Conservation (phyloP, 1,140 invertebrate species). For the Pseudomyrmex dendroicus region DNA sequence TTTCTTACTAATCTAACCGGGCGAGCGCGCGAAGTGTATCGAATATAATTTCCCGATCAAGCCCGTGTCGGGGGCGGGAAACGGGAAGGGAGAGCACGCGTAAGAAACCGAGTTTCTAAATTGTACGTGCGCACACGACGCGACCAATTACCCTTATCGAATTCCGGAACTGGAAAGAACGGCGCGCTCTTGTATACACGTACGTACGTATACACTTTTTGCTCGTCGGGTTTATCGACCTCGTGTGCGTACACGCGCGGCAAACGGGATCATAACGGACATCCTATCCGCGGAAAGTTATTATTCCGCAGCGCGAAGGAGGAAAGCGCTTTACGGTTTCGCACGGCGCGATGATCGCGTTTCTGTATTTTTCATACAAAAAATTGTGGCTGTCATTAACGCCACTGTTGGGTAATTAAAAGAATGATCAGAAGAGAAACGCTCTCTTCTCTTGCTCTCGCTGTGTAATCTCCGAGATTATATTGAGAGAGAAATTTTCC, state of each 20-base stretch:
- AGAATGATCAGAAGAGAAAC: slow-evolving; percentile 35
- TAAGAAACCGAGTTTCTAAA: slow-evolving; percentile 45
- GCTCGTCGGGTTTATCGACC: slow-evolving; percentile 40
- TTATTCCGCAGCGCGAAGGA: slow-evolving; percentile 12
- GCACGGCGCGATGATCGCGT: slow-evolving; percentile 23
- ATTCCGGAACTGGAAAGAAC: not conserved
- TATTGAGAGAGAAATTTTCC: slow-evolving; percentile 43
- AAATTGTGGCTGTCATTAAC: slow-evolving; percentile 25
- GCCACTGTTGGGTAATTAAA: slow-evolving; percentile 59
- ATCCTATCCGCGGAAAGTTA: slow-evolving; percentile 46
- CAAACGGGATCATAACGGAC: slow-evolving; percentile 26
- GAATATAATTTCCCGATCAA: slow-evolving; percentile 40
- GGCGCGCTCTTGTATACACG: not conserved
- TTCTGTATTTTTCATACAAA: slow-evolving; percentile 48
- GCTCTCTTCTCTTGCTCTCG: too few species aligned
- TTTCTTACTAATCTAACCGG: slow-evolving; percentile 41
- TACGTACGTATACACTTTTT: not conserved
- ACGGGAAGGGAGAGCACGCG: not conserved
- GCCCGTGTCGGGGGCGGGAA: not conserved
- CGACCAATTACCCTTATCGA: slow-evolving; percentile 46
- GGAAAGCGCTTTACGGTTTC: slow-evolving; percentile 22
- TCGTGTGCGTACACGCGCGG: slow-evolving; percentile 25
- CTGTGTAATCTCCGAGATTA: not conserved
- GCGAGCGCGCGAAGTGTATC: slow-evolving; percentile 31
- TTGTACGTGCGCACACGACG: not conserved